These are phyloP conservation scores for Cantharis lateralis DNA, from an alignment of 2,888 invertebrate species.

Conservation along the genomic window DNA sequence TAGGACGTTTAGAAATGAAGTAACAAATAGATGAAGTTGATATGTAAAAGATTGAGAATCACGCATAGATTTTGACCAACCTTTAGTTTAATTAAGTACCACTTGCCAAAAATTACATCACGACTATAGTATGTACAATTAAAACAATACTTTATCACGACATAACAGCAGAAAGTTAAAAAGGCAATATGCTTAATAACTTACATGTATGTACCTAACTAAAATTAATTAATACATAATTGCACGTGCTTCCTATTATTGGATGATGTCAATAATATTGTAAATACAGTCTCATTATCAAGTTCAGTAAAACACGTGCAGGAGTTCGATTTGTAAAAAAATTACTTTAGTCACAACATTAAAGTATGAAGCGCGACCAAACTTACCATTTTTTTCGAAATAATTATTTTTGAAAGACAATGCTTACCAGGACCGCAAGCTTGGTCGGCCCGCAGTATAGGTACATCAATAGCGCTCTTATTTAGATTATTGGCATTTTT, in stretches of 20 bases:
- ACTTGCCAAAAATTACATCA: constrained; percentile 21
- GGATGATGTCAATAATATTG: not conserved
- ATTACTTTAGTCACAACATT: not conserved
- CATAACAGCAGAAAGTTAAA: not conserved
- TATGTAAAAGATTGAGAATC: constrained; percentile 25
- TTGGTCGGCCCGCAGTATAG: not conserved
- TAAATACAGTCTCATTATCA: not conserved
- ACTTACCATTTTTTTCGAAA: not conserved
- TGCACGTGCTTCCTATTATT: not conserved
- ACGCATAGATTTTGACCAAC: constrained; percentile 12
- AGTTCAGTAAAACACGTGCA: not conserved
- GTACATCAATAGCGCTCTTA: not conserved
- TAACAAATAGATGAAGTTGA: constrained; percentile 26
- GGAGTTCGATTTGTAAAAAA: not conserved
- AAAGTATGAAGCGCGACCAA: not conserved
- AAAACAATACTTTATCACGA: not conserved
- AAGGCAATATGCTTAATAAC: not conserved
- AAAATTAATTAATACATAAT: not conserved
- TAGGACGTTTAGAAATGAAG: not conserved
- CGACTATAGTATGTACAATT: constrained; percentile 2
- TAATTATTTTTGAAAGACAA: not conserved
- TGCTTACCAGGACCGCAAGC: not conserved
- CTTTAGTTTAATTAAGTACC: constrained; percentile 12
- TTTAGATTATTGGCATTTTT: not conserved
- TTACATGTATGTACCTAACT: not conserved